Percentiles rank a stretch among this genome's conserved stretches.
Conservation (phyloP, 2,113 vertebrate species). For the Lagopus muta region DNA sequence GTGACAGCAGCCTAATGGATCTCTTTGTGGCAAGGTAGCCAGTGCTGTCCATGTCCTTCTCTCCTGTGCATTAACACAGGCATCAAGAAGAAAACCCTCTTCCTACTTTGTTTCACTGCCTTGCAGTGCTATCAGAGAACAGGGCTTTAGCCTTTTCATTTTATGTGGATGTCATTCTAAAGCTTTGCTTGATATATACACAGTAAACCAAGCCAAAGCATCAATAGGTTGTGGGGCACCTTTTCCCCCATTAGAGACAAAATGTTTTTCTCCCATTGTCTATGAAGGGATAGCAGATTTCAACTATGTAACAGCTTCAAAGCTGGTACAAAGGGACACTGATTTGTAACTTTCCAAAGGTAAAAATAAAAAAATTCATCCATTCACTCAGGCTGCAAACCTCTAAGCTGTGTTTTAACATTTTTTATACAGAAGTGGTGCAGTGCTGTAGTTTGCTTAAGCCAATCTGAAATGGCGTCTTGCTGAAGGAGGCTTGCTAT, state of each 20-base stretch:
- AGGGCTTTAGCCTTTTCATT: not conserved
- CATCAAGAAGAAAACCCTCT: not conserved
- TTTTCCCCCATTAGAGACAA: not conserved
- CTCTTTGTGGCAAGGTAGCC: not conserved
- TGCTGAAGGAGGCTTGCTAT: not conserved
- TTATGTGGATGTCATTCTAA: not conserved
- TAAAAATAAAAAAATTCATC: not conserved
- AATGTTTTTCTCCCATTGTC: not conserved
- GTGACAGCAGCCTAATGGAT: not conserved
- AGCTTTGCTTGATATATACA: not conserved
- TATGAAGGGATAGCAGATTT: not conserved
- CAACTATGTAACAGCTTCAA: not conserved
- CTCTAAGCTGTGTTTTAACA: not conserved
- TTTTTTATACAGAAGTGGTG: not conserved
- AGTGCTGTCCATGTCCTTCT: not conserved
- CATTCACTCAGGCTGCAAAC: not conserved
- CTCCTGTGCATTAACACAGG: accelerated
- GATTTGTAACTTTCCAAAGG: not conserved
- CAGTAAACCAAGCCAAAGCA: not conserved
- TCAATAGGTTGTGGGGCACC: not conserved
- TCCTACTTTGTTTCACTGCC: not conserved
- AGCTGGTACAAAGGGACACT: not conserved
- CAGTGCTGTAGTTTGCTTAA: not conserved
- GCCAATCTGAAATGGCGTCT: not conserved
- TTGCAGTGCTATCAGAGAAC: not conserved